These are phyloP conservation scores for Sebastes minor DNA, from an alignment of 2,797 vertebrate species.

Conservation along the genomic window DNA sequence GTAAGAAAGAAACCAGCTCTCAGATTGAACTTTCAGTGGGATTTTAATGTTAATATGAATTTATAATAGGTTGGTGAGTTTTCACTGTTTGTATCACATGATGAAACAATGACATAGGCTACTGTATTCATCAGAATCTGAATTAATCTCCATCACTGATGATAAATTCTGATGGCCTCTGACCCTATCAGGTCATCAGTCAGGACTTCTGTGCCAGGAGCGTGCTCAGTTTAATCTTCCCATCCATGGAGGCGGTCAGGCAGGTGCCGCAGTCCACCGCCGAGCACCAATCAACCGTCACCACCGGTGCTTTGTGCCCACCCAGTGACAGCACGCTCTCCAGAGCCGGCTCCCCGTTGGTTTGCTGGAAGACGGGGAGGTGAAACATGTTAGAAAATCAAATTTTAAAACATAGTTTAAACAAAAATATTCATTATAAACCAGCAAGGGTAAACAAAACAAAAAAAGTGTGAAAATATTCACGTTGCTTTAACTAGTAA, in stretches of 20 bases:
- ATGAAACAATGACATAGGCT: neutral
- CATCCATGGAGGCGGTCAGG: conserved; percentile 97
- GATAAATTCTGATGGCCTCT: neutral
- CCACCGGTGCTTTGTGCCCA: conserved; percentile 94
- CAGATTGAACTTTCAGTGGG: neutral
- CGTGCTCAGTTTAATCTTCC: conserved; percentile 96
- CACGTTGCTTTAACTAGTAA: neutral
- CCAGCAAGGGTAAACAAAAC: too few species aligned
- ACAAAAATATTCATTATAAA: neutral
- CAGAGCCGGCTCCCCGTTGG: conserved; percentile 85
- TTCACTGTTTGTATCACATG: neutral
- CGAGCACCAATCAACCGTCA: conserved; percentile 96
- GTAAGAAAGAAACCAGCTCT: conserved; percentile 1
- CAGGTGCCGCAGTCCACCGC: conserved; percentile 97
- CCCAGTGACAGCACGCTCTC: conserved; percentile 90
- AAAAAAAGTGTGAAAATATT: neutral
- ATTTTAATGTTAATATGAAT: conserved; percentile 40
- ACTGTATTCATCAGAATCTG: neutral
- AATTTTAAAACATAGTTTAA: neutral
- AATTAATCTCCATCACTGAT: neutral
- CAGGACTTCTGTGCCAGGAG: conserved; percentile 91
- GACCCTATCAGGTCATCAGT: neutral
- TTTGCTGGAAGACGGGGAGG: conserved; percentile 78
- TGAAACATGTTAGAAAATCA: neutral
- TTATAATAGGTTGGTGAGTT: neutral